phyloP scores from a whole-genome alignment of 1,140 invertebrate species.

The Cecropterus lyciades region DNA sequence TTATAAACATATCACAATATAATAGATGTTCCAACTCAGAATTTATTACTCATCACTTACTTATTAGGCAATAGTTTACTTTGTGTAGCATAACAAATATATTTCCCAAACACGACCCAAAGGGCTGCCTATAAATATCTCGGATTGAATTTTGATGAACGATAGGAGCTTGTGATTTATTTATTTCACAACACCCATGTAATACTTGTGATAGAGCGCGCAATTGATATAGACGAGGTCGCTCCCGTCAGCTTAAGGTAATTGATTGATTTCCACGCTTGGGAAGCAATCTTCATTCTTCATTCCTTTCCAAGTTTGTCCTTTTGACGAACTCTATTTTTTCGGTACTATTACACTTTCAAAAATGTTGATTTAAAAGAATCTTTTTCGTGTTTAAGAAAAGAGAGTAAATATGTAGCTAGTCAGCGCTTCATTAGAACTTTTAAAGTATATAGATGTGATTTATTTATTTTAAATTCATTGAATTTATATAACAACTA shows the following conservation, averaged over 20 bases:
- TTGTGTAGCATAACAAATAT: conserved; percentile 5
- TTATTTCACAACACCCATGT: conserved; percentile 58
- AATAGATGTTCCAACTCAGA: neutral
- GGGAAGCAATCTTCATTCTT: conserved; percentile 48
- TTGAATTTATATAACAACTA: no score
- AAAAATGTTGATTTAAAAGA: neutral
- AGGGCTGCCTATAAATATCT: conserved; percentile 48
- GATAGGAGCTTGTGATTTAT: conserved; percentile 58
- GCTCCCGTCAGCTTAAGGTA: conserved; percentile 48
- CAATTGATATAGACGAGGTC: conserved; percentile 62
- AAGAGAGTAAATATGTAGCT: no score
- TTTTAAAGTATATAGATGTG: no score
- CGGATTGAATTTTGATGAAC: conserved; percentile 59
- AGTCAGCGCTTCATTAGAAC: no score
- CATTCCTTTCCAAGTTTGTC: conserved; percentile 33
- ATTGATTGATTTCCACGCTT: conserved; percentile 56
- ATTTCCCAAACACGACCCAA: conserved; percentile 17
- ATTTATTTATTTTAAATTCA: no score
- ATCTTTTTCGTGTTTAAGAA: no score
- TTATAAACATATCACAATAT: neutral
- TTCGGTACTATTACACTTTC: conserved; percentile 11
- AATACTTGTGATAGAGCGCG: conserved; percentile 50
- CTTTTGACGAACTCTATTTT: conserved; percentile 13
- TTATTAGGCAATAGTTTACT: conserved; percentile 19
- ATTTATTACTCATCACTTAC: conserved; percentile 15